Conservation (phyloP, 2,888 invertebrate genomes). For the Monoplex corrugatus region DNA sequence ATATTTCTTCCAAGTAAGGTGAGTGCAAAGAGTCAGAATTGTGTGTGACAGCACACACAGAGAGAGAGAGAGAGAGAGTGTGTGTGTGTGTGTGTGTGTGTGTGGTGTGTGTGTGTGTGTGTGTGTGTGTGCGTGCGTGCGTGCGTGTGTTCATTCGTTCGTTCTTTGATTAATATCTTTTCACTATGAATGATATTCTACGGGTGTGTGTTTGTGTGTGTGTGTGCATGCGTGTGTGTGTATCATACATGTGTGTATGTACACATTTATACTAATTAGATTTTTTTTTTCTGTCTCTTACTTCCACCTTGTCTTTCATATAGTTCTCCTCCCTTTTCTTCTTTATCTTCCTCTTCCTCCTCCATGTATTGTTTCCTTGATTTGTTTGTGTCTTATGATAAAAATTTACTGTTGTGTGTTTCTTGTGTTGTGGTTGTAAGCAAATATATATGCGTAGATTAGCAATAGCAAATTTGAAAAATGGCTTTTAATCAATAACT, state of each 20-base stretch:
- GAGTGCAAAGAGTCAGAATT: neutral
- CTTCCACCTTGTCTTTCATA: neutral
- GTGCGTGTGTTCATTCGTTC: neutral
- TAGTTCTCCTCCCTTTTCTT: neutral
- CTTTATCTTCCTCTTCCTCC: neutral
- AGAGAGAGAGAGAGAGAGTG: too few relatives aligned
- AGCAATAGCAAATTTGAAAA: too few relatives aligned
- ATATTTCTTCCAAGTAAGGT: slow-evolving; percentile 80
- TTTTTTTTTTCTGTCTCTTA: neutral
- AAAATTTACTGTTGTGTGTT: too few relatives aligned
- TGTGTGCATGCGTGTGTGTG: neutral
- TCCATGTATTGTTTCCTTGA: too few relatives aligned
- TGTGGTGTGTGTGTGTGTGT: neutral
- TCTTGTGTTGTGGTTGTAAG: too few relatives aligned
- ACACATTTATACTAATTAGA: neutral
- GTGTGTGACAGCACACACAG: too few relatives aligned
- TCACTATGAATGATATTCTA: too few relatives aligned
- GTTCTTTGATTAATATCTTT: too few relatives aligned
- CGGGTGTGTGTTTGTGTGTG: neutral
- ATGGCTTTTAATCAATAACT: too few relatives aligned
- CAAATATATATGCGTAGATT: too few relatives aligned
- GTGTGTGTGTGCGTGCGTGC: neutral
- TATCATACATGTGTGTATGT: neutral
- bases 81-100: slow-evolving; percentile 33
- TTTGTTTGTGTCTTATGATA: too few relatives aligned